phyloP scores from a whole-genome alignment of 1,140 invertebrate species.

The Bombus superbus region DNA sequence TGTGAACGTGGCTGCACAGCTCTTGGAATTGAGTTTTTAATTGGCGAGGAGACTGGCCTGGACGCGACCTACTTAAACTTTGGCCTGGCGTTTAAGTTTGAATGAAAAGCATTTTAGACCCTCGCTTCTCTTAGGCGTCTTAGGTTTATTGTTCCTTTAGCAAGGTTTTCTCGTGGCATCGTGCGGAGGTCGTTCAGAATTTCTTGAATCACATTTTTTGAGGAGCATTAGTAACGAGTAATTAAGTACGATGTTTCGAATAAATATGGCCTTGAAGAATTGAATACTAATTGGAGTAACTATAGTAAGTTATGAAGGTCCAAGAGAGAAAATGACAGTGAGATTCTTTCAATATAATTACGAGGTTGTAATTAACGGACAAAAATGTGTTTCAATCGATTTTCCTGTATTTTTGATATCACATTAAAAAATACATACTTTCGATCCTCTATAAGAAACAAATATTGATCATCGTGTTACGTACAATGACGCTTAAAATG shows the following conservation, averaged over 20 bases:
- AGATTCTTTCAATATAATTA: neutral
- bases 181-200: neutral
- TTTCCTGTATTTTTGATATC: neutral
- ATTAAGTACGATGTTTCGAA: neutral
- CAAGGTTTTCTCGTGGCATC: neutral
- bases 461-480: too few species aligned
- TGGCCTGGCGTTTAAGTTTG: neutral
- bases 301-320: neutral
- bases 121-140: neutral
- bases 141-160: neutral
- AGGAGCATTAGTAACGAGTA: too few species aligned
- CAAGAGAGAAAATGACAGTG: neutral
- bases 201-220: neutral
- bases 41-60: conserved; percentile 36
- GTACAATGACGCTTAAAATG: too few species aligned
- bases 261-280: neutral
- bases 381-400: neutral
- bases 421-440: too few species aligned
- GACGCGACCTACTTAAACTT: conserved; percentile 40
- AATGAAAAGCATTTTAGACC: neutral
- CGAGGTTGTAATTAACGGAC: too few species aligned
- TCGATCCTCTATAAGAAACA: too few species aligned
- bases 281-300: neutral
- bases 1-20: neutral
- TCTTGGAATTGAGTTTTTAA: conserved; percentile 59